Conservation (phyloP, 2,888 invertebrate genomes). For the Pandemis corylana region DNA sequence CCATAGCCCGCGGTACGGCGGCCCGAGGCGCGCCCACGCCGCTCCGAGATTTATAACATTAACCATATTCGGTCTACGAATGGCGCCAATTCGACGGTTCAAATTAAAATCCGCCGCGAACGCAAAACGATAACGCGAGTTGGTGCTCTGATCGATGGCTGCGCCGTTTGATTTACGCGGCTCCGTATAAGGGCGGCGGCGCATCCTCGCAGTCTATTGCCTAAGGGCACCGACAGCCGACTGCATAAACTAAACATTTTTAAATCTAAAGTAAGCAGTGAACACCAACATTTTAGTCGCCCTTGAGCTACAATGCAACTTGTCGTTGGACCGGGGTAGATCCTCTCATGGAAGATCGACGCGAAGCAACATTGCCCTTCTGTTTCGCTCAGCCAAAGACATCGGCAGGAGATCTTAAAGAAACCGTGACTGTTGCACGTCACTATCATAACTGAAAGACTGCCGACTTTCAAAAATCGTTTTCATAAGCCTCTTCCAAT, state of each 20-base stretch:
- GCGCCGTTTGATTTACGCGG: slow-evolving; percentile 73
- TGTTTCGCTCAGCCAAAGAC: background rate
- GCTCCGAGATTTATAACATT: slow-evolving; percentile 83
- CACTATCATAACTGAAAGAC: background rate
- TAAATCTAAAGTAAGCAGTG: slow-evolving; percentile 3
- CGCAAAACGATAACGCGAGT: slow-evolving; percentile 74
- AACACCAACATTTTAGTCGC: background rate
- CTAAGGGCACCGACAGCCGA: slow-evolving; percentile 25
- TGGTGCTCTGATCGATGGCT: slow-evolving; percentile 73
- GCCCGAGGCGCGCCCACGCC: slow-evolving; percentile 61
- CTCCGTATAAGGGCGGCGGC: slow-evolving; percentile 58
- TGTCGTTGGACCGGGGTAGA: background rate
- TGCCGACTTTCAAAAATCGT: background rate
- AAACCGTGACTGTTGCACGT: background rate
- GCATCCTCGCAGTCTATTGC: slow-evolving; percentile 37
- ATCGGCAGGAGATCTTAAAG: background rate
- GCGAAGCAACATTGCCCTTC: background rate
- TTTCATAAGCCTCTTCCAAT: background rate
- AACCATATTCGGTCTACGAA: slow-evolving; percentile 81
- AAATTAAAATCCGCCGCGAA: slow-evolving; percentile 78
- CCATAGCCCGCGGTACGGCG: slow-evolving; percentile 48
- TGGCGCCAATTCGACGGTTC: slow-evolving; percentile 83
- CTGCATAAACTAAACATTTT: slow-evolving; percentile 1
- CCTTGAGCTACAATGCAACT: background rate
- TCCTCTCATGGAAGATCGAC: background rate